These are phyloP conservation scores for Heliconius melpomene DNA, from an alignment of 1,140 invertebrate genomes.

Conservation along the genomic window DNA sequence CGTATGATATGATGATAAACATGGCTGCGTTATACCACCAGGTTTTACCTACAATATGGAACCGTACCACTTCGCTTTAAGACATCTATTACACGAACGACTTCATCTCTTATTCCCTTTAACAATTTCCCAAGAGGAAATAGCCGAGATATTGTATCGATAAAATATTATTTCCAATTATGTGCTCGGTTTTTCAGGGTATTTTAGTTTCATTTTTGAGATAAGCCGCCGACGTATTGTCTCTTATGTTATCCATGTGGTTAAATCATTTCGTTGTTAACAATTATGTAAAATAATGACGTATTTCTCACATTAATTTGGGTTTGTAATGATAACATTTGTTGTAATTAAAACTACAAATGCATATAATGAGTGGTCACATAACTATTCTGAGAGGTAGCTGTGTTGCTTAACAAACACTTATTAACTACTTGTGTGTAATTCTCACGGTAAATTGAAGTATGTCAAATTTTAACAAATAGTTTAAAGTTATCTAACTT, in stretches of 20 bases:
- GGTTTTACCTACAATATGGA: conserved; percentile 16
- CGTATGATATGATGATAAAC: conserved; percentile 48
- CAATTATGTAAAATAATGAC: conserved; percentile 30
- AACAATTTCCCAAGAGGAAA: conserved; percentile 47
- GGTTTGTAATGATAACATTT: conserved; percentile 29
- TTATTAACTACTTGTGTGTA: neutral
- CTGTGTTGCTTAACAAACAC: neutral
- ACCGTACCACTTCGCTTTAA: conserved; percentile 24
- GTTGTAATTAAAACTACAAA: conserved; percentile 30
- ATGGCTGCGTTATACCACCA: conserved; percentile 27
- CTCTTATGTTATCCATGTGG: conserved; percentile 8
- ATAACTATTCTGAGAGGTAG: neutral
- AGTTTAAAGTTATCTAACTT: neutral
- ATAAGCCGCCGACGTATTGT: neutral
- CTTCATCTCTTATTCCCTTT: conserved; percentile 31
- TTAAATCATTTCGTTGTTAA: conserved; percentile 24
- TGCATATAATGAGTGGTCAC: conserved; percentile 17
- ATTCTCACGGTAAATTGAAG: neutral
- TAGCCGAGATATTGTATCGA: conserved; percentile 70
- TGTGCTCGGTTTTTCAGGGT: conserved; percentile 53
- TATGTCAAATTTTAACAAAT: conserved; percentile 2
- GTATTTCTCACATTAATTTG: conserved; percentile 40
- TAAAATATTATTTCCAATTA: conserved; percentile 78
- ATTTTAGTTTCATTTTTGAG: conserved; percentile 14
- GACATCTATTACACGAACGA: conserved; percentile 19